phyloP scores from a whole-genome alignment of 2,113 vertebrate species.

The Monopterus albus region DNA sequence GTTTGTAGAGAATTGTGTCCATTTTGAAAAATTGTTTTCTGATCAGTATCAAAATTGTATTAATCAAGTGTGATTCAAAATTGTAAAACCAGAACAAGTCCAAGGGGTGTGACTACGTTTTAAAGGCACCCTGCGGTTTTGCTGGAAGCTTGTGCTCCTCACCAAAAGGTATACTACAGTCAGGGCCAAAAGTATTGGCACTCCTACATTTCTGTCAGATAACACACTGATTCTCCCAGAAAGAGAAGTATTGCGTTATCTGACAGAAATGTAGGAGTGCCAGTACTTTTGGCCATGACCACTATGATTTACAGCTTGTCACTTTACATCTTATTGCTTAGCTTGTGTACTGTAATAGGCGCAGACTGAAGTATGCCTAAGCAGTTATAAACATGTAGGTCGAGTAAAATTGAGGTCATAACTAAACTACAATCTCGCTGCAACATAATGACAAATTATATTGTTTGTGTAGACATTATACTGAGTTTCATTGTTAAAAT shows the following conservation, averaged over 20 bases:
- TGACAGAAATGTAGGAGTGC: no score
- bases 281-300: no score
- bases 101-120: neutral
- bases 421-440: slow-evolving; percentile 11
- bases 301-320: neutral
- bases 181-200: no score
- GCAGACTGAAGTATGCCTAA: slow-evolving; percentile 8
- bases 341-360: slow-evolving; percentile 4
- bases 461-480: neutral
- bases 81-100: slow-evolving; percentile 1
- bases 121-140: neutral
- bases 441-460: slow-evolving; percentile 15
- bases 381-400: slow-evolving; percentile 37
- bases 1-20: neutral
- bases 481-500: slow-evolving; percentile 10
- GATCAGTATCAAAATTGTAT: neutral
- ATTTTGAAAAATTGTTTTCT: neutral
- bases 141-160: neutral
- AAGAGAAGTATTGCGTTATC: no score
- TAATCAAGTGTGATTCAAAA: neutral
- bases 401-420: slow-evolving; percentile 7
- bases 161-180: neutral
- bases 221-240: no score
- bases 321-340: slow-evolving; percentile 39
- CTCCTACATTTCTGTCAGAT: no score